Conservation (phyloP, 2,888 invertebrate genomes). For the Eledona agricola region DNA sequence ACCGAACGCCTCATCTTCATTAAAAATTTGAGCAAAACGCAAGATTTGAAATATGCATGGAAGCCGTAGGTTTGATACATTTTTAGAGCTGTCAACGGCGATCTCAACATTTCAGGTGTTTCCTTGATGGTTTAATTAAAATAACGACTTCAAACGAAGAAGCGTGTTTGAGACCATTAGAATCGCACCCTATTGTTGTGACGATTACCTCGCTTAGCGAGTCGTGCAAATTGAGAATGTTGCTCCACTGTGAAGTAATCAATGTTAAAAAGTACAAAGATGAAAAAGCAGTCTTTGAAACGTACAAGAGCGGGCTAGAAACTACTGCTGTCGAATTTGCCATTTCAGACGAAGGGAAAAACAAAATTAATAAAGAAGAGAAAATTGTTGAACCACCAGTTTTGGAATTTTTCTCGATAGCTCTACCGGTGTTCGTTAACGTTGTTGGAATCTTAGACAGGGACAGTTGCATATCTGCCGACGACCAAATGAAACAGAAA, state of each 20-base stretch:
- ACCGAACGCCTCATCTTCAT: constrained; percentile 59
- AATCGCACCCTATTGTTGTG: constrained; percentile 56
- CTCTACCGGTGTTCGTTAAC: constrained; percentile 52
- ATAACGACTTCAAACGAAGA: constrained; percentile 49
- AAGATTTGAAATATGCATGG: constrained; percentile 59
- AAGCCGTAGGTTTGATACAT: constrained; percentile 51
- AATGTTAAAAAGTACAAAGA: constrained; percentile 41
- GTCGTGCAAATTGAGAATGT: constrained; percentile 52
- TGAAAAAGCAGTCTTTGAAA: constrained; percentile 33
- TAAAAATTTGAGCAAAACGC: constrained; percentile 56
- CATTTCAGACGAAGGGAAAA: not conserved
- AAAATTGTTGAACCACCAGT: constrained; percentile 23
- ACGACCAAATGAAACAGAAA: constrained; percentile 52
- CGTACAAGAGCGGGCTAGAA: not conserved
- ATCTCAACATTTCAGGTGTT: constrained; percentile 47
- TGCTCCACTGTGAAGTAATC: constrained; percentile 53
- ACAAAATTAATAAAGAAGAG: constrained; percentile 1
- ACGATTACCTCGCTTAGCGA: constrained; percentile 53
- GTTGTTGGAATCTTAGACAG: constrained; percentile 52
- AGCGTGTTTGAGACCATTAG: constrained; percentile 58
- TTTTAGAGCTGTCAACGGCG: not conserved
- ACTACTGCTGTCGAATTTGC: not conserved
- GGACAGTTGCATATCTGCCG: constrained; percentile 46
- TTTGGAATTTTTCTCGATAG: constrained; percentile 51
- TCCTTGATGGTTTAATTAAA: constrained; percentile 50